Evolutionary conservation across 2,888 invertebrate genomes (phyloP).

Genomic region (Hemicrepidius hirtus): DNA sequence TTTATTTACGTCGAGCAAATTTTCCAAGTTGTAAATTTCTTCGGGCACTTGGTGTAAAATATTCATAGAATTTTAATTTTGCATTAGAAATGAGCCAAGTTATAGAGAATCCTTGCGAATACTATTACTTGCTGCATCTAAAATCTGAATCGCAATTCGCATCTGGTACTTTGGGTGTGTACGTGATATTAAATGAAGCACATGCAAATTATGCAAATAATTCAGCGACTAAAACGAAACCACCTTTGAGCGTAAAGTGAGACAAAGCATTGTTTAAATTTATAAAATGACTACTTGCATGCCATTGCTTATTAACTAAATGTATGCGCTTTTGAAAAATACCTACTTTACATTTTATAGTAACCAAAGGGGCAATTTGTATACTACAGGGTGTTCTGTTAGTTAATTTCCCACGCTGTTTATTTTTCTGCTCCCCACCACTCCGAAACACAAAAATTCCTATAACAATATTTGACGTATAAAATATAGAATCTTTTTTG

Average conservation of each 20-base stretch:
- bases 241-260: conserved; percentile 24
- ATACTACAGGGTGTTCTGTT: no score
- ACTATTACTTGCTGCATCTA: conserved; percentile 60
- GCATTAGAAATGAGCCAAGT: conserved; percentile 61
- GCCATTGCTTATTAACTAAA: no score
- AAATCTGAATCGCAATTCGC: conserved; percentile 44
- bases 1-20: conserved; percentile 48
- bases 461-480: no score
- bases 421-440: no score
- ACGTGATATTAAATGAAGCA: conserved; percentile 43
- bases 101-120: conserved; percentile 56
- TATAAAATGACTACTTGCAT: background rate
- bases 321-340: no score
- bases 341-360: no score
- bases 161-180: conserved; percentile 43
- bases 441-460: no score
- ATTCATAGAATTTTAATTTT: conserved; percentile 62
- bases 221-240: conserved; percentile 26
- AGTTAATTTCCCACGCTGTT: no score
- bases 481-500: no score
- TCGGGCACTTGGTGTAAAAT: conserved; percentile 57
- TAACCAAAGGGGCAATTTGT: no score
- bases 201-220: conserved; percentile 46
- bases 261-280: background rate
- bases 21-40: conserved; percentile 54